A percentile compares a stretch with the other conserved stretches of the same genome.
Evolutionary conservation across 2,797 vertebrate genomes (phyloP).

Genomic region (Pipistrellus kuhlii): DNA sequence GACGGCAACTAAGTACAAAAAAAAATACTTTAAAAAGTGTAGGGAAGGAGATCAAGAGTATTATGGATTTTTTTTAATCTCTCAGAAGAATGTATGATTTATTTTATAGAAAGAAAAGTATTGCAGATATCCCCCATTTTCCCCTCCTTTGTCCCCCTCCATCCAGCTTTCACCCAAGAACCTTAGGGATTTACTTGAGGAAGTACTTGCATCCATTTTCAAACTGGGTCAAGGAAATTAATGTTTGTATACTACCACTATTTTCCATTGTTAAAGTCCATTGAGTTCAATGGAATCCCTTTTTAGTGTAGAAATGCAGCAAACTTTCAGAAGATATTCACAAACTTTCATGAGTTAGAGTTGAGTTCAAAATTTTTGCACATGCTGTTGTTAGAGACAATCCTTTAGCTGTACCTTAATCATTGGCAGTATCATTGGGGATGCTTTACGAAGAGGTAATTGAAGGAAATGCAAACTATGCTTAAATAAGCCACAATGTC

Average conservation of each 20-base stretch:
- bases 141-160: neutral
- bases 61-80: neutral
- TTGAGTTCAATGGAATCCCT: neutral
- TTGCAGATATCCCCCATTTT: neutral
- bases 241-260: neutral
- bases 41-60: neutral
- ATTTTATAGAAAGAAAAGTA: neutral
- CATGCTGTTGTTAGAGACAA: neutral
- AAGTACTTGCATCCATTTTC: neutral
- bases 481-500: slow-evolving; percentile 28
- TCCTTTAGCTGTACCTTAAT: neutral
- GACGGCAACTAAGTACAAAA: neutral
- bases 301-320: neutral
- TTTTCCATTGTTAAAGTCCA: neutral
- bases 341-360: slow-evolving; percentile 3
- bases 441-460: slow-evolving; percentile 15
- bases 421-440: neutral
- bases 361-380: neutral
- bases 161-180: neutral
- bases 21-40: neutral
- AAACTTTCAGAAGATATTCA: neutral
- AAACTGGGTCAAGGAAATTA: neutral
- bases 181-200: neutral
- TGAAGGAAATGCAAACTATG: neutral
- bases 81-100: neutral